phyloP scores from a whole-genome alignment of 1,140 invertebrate species.

The Colletes latitarsis region DNA sequence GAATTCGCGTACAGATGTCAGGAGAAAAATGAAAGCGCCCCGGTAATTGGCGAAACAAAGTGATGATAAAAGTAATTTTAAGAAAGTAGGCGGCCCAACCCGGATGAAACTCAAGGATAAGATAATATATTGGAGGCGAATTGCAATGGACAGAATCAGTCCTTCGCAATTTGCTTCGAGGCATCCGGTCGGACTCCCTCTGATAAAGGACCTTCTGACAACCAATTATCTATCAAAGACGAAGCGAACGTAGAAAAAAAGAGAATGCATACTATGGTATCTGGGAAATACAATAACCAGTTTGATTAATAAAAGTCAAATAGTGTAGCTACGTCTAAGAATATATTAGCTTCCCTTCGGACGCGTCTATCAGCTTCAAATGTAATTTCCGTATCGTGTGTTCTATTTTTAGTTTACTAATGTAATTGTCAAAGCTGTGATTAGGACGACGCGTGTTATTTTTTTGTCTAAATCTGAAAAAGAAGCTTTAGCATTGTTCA shows the following conservation, averaged over 20 bases:
- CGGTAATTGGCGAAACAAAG: no score
- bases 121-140: slow-evolving; percentile 64
- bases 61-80: no score
- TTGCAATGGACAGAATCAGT: slow-evolving; percentile 66
- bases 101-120: slow-evolving; percentile 20
- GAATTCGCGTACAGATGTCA: no score
- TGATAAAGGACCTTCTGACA: slow-evolving; percentile 39
- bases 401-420: neutral
- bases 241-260: slow-evolving; percentile 1
- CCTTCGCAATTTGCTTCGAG: slow-evolving; percentile 61
- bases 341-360: neutral
- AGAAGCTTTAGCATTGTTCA: no score
- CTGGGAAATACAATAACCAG: neutral
- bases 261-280: slow-evolving; percentile 14
- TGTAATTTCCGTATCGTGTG: neutral
- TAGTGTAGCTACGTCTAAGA: neutral
- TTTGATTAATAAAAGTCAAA: slow-evolving; percentile 42
- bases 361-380: neutral
- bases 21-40: no score
- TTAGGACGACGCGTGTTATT: no score
- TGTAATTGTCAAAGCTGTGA: neutral
- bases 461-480: no score
- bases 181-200: slow-evolving; percentile 15
- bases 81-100: no score
- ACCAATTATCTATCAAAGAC: slow-evolving; percentile 36